Evolutionary conservation across 2,888 invertebrate species (phyloP).

Genomic region (Limnephilus rhombicus): DNA sequence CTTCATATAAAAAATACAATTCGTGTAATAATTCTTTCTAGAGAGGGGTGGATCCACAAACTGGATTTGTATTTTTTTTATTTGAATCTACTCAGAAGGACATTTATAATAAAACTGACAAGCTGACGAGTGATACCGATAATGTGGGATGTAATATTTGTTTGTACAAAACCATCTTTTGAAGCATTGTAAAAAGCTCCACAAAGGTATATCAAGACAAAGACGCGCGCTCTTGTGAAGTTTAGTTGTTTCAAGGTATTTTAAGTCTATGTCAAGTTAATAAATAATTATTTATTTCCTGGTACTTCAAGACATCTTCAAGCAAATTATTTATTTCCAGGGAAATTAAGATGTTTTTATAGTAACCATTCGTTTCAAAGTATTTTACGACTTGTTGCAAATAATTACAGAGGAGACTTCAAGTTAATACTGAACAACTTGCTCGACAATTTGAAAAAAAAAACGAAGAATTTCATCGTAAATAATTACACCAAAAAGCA

Average conservation of each 20-base stretch:
- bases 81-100: neutral
- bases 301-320: neutral
- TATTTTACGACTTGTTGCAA: neutral
- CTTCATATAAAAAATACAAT: no score
- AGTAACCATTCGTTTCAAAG: neutral
- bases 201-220: no score
- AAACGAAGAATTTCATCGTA: neutral
- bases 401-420: neutral
- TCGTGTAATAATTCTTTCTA: no score
- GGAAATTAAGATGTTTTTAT: no score
- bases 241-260: no score
- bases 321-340: neutral
- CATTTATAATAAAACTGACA: neutral
- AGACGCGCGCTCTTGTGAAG: no score
- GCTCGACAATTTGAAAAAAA: neutral
- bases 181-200: neutral
- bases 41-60: neutral
- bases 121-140: neutral
- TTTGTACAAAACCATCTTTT: no score
- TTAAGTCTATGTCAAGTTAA: no score
- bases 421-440: neutral
- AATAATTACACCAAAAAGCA: neutral
- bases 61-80: neutral
- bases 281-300: neutral
- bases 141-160: neutral